Evolutionary conservation across 1,140 invertebrate species (phyloP).

Genomic region (Cyphomyrmex costatus): DNA sequence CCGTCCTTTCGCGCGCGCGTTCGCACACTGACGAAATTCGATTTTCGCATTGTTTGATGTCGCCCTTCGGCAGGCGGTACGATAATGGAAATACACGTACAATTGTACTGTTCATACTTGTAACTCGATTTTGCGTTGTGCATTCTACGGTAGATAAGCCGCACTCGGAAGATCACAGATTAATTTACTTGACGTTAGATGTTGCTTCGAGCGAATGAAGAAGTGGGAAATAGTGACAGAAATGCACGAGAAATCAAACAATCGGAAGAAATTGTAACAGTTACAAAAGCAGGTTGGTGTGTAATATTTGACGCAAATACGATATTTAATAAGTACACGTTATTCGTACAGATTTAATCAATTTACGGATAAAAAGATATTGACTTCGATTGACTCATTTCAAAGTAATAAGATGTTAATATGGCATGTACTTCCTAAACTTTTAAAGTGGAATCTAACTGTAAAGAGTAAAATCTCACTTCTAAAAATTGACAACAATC

Average conservation of each 20-base stretch:
- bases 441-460: too few relatives aligned
- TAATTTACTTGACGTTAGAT: slow-evolving; percentile 30
- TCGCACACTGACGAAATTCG: slow-evolving; percentile 22
- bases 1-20: background rate
- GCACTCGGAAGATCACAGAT: slow-evolving; percentile 37
- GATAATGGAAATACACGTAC: slow-evolving; percentile 43
- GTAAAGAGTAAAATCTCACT: too few relatives aligned
- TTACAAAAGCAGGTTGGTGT: background rate
- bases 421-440: too few relatives aligned
- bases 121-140: slow-evolving; percentile 35
- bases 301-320: background rate
- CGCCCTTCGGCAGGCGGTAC: slow-evolving; percentile 56
- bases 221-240: background rate
- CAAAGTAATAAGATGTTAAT: background rate
- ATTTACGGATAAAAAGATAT: background rate
- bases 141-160: slow-evolving; percentile 17
- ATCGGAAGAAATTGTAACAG: background rate
- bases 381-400: background rate
- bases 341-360: background rate
- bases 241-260: background rate
- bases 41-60: slow-evolving; percentile 65
- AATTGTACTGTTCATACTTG: slow-evolving; percentile 57
- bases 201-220: background rate
- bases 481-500: too few relatives aligned
- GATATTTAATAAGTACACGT: background rate